These are phyloP conservation scores for Eupsittula cactorum DNA, from an alignment of 2,113 vertebrate genomes.

Conservation along the genomic window DNA sequence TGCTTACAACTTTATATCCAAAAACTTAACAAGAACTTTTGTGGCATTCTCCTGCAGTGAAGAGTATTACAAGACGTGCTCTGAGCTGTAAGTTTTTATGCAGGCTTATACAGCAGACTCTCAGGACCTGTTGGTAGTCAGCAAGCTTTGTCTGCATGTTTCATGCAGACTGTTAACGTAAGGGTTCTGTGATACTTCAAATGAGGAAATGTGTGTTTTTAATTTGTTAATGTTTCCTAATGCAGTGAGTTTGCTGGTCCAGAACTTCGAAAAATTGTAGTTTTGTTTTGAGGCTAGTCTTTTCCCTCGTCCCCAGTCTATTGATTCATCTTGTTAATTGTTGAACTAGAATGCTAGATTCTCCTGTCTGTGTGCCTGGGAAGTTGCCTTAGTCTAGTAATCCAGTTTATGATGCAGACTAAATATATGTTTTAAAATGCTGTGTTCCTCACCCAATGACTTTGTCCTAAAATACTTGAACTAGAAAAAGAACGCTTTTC, in stretches of 20 bases:
- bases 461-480: constrained; percentile 53
- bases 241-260: background rate
- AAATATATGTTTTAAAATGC: background rate
- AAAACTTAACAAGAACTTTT: background rate
- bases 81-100: background rate
- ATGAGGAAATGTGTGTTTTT: background rate
- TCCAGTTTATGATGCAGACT: background rate
- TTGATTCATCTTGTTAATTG: constrained; percentile 1
- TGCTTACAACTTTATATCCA: background rate
- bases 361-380: background rate
- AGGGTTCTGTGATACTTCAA: background rate
- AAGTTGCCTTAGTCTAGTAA: constrained; percentile 23
- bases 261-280: background rate
- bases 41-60: background rate
- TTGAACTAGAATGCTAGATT: background rate
- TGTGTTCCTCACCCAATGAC: background rate
- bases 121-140: background rate
- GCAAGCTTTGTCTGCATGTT: background rate
- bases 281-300: background rate
- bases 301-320: background rate
- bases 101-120: background rate
- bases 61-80: background rate
- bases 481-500: constrained; percentile 25
- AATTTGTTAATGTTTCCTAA: background rate
- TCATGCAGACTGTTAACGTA: background rate